Base-by-base conservation (phyloP, 2,888 invertebrate genomes). In the Pediacus dermestoides region DNA sequence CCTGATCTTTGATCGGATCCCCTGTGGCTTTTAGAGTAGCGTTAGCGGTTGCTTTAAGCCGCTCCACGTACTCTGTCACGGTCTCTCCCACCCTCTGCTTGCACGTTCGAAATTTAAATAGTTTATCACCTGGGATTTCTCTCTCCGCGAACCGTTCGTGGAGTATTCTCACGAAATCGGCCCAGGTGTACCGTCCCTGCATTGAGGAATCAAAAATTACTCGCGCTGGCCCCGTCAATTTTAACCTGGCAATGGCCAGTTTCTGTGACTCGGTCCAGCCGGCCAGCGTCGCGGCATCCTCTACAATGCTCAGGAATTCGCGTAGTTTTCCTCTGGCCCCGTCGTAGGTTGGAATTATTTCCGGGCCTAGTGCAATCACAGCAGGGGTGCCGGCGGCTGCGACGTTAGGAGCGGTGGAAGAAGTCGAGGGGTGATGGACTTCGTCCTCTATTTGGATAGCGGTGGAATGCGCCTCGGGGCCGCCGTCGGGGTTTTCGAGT, bases 261-360 rank as follows among this genome's bases (percentile, higher is more conserved):
- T 28, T 28, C n/a, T 28, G 28, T 13, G 11, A 3, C 3, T 28
- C 28, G 7, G 28, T 4, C 28, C 28, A 28, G 11, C n/a, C 4
- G 3, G 13, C 28, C 3, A 28, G 14, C 3, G 14, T 28, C 3
- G 28, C 28, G n/a, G 28, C 14, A 8, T 28, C 28, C 4, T 11
- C n/a, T 7, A 11, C 28, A 11, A 14, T 13, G 4, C 14, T 10
- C 14, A 28, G n/a, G n/a, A 28, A 28, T 13, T 28, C 28, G 3
- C 14, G 11, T 4, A 28, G 8, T 23, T 23, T 23, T 23, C 8
- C 23, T 6, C 3, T n/a, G 3, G 3, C 10, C 10, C 8, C 23
- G 8, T 23, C 23, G 10, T 6, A 23, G 4, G 8, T 4, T 6
- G 23, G 23, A 6, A 23, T 23, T 4, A 23, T 23, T 23, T 23